Evolutionary conservation across 2,797 vertebrate species (phyloP).

Genomic region (Potorous gilbertii): DNA sequence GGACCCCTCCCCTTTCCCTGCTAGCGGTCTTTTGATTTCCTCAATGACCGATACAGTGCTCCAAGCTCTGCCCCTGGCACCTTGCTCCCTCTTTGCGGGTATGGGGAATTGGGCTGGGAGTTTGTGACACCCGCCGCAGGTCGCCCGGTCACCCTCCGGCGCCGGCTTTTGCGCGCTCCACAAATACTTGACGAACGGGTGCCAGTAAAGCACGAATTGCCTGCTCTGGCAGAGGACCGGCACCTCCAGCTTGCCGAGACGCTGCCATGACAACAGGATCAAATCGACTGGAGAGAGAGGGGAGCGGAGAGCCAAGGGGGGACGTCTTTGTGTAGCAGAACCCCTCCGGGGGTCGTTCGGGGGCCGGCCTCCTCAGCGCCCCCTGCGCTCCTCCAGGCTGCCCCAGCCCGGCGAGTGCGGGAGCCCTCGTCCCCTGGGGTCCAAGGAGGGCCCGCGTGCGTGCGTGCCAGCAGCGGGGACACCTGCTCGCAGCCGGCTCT

Average conservation of each 20-base stretch:
- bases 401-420: neutral
- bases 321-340: neutral
- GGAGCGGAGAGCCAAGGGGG: neutral
- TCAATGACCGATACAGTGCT: neutral
- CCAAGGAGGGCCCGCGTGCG: neutral
- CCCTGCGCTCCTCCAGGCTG: neutral
- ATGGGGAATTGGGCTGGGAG: neutral
- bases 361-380: neutral
- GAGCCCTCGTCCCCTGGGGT: neutral
- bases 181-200: neutral
- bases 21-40: neutral
- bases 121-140: neutral
- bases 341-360: neutral
- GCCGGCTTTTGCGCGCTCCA: neutral
- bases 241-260: neutral
- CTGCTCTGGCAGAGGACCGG: neutral
- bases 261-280: neutral
- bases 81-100: neutral
- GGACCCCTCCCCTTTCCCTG: neutral
- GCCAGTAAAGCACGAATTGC: neutral
- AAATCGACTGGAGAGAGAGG: neutral
- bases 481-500: neutral
- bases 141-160: too few species aligned
- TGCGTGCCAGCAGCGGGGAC: neutral
- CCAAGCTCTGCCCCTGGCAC: neutral